These are phyloP conservation scores for Anoplius nigerrimus DNA, from an alignment of 2,888 invertebrate genomes.

Conservation along the genomic window DNA sequence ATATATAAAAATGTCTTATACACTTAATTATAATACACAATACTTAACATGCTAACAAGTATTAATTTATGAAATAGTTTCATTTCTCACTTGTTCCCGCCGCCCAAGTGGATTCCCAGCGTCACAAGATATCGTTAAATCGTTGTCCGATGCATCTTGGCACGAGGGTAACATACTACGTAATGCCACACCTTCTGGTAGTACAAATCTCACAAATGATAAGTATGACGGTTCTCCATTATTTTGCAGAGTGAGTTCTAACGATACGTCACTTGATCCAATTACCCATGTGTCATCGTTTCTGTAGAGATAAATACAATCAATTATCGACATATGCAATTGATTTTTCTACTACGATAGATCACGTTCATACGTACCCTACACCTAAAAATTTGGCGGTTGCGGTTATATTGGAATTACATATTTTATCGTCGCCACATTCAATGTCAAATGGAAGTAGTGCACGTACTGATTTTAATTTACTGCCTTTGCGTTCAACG, in stretches of 20 bases:
- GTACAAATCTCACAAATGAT: conserved; percentile 45
- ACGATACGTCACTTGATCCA: conserved; percentile 61
- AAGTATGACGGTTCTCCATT: conserved; percentile 62
- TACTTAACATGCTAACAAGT: no score
- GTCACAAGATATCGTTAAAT: conserved; percentile 52
- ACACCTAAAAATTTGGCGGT: conserved; percentile 31
- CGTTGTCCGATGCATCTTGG: conserved; percentile 41
- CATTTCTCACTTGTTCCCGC: conserved; percentile 45
- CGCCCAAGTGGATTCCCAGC: conserved; percentile 58
- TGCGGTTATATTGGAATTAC: conserved; percentile 49
- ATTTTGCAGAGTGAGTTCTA: conserved; percentile 56
- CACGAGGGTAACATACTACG: conserved; percentile 61
- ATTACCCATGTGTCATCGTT: conserved; percentile 60
- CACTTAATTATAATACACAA: background rate
- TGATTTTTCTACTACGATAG: background rate
- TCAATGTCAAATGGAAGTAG: conserved; percentile 60
- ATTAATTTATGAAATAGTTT: background rate
- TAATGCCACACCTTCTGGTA: conserved; percentile 56
- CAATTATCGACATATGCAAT: no score
- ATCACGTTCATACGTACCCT: conserved; percentile 21
- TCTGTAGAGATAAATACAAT: no score
- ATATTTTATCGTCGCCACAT: conserved; percentile 61
- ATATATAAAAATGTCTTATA: background rate
- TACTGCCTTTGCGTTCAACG: conserved; percentile 43
- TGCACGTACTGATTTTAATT: conserved; percentile 31